A percentile compares a stretch with the other conserved stretches of the same genome.
These are phyloP conservation scores for Orestias chungarensis DNA, from an alignment of 2,797 vertebrate genomes.

Conservation along the genomic window DNA sequence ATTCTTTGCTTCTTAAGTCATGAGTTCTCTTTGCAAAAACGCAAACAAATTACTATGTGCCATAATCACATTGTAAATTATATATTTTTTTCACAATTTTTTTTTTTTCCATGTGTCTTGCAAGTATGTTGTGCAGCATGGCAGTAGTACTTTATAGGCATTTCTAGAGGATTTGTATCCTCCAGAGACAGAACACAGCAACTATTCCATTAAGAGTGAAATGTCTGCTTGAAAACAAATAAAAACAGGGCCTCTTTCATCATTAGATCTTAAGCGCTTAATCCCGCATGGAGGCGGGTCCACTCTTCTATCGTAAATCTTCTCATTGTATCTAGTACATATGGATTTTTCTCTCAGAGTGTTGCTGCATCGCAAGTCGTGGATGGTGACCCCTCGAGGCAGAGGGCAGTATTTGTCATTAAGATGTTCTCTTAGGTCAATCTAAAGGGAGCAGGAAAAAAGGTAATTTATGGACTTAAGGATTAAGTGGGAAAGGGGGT, in stretches of 20 bases:
- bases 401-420: constrained; percentile 26
- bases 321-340: constrained; percentile 56
- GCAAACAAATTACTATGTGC: constrained; percentile 34
- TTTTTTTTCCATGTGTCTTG: constrained; percentile 17
- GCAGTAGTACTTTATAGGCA: constrained; percentile 67
- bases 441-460: constrained; percentile 17
- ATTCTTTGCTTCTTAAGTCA: constrained; percentile 58
- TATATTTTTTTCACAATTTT: neutral
- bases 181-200: constrained; percentile 62
- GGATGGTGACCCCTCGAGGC: constrained; percentile 39
- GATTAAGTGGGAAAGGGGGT: constrained; percentile 22
- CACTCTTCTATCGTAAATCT: constrained; percentile 51
- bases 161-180: constrained; percentile 69
- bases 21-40: constrained; percentile 28
- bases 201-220: constrained; percentile 66
- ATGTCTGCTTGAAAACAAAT: constrained; percentile 73
- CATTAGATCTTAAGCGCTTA: constrained; percentile 75
- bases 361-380: constrained; percentile 56
- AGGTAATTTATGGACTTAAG: constrained; percentile 23
- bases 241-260: constrained; percentile 70
- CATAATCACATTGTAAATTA: constrained; percentile 58
- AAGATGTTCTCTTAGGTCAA: constrained; percentile 11
- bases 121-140: constrained; percentile 41
- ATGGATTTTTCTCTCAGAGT: constrained; percentile 54
- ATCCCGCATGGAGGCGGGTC: constrained; percentile 63